Evolutionary conservation across 2,888 invertebrate species (phyloP).

Genomic region (Ganaspis brasiliensis): DNA sequence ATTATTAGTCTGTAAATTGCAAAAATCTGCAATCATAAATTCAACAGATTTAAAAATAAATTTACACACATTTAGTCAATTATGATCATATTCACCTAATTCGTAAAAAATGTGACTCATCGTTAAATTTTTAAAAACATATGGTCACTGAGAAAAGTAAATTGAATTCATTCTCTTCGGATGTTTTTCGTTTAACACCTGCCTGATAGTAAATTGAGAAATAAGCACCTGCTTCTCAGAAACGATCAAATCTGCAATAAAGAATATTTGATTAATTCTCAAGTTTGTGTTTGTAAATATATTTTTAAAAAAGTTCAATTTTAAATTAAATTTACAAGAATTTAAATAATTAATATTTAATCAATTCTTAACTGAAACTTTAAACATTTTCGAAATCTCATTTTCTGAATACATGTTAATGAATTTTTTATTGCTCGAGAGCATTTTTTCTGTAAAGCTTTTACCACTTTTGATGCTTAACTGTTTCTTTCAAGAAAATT

Average conservation of each 20-base stretch:
- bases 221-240: conserved; percentile 1
- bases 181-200: conserved; percentile 10
- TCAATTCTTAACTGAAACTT: no score
- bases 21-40: not conserved
- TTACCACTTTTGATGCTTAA: conserved; percentile 21
- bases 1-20: conserved; percentile 15
- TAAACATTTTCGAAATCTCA: no score
- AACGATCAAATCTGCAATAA: not conserved
- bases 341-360: no score
- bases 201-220: conserved; percentile 29
- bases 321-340: no score
- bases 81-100: no score
- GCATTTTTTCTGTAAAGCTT: not conserved
- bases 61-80: no score
- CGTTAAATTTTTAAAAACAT: conserved; percentile 18
- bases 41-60: not conserved
- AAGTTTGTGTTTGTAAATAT: not conserved
- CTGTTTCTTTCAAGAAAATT: conserved; percentile 4
- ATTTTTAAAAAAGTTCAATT: no score
- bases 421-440: not conserved
- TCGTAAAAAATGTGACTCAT: not conserved
- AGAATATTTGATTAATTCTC: not conserved
- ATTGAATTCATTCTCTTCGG: conserved; percentile 2
- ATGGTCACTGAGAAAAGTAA: not conserved
- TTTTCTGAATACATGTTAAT: no score